These are phyloP conservation scores for Escarpia spicata DNA, from an alignment of 2,888 invertebrate species.

Conservation along the genomic window DNA sequence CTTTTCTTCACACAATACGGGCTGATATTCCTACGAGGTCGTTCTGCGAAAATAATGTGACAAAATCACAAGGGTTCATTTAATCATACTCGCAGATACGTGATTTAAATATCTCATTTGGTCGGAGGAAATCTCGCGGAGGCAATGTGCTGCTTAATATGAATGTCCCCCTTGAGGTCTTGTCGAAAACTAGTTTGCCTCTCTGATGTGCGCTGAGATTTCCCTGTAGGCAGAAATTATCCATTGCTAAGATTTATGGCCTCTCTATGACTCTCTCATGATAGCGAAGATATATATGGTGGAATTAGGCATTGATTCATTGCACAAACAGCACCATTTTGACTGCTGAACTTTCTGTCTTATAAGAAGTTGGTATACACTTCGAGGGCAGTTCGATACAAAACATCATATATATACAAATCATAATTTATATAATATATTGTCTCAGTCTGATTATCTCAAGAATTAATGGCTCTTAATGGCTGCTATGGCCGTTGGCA, in stretches of 20 bases:
- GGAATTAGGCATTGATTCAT: not conserved
- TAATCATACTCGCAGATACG: not conserved
- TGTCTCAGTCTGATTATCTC: too few species aligned
- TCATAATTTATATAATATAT: too few species aligned
- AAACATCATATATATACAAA: too few species aligned
- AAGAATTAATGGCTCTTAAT: too few species aligned
- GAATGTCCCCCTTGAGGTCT: not conserved
- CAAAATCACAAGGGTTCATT: not conserved
- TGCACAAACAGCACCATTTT: not conserved
- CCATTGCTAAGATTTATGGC: not conserved
- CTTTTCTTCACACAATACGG: not conserved
- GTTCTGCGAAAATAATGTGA: not conserved
- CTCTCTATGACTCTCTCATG: not conserved
- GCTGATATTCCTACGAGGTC: not conserved
- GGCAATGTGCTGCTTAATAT: not conserved
- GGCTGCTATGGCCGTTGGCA: too few species aligned
- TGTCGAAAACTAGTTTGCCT: not conserved
- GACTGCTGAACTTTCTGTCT: not conserved
- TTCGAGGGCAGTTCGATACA: too few species aligned
- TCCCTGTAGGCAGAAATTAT: not conserved
- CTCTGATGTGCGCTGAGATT: not conserved
- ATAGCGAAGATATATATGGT: not conserved
- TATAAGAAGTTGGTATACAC: too few species aligned
- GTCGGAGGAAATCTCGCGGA: not conserved
- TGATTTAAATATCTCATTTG: slow-evolving; percentile 5